These are phyloP conservation scores for Eublepharis macularius DNA, from an alignment of 2,113 vertebrate genomes.

Conservation along the genomic window DNA sequence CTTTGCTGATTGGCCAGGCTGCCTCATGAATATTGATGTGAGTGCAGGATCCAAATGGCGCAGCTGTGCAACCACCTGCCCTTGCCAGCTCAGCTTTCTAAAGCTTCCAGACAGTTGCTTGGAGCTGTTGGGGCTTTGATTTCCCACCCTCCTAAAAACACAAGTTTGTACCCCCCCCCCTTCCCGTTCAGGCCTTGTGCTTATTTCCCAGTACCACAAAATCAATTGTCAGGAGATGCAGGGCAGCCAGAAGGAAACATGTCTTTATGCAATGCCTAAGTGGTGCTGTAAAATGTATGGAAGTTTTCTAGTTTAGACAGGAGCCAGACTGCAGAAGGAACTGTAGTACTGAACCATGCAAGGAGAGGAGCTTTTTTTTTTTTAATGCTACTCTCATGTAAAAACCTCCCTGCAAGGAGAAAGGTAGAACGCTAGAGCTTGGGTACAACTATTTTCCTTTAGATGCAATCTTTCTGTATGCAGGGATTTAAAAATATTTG, in stretches of 20 bases:
- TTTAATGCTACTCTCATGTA: neutral
- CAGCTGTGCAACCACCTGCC: constrained; percentile 80
- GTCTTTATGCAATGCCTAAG: neutral
- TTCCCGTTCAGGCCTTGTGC: neutral
- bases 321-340: neutral
- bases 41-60: constrained; percentile 70
- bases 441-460: neutral
- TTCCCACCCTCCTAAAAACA: constrained; percentile 11
- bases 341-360: neutral
- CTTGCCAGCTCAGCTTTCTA: constrained; percentile 60
- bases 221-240: neutral
- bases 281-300: neutral
- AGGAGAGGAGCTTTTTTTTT: neutral
- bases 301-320: neutral
- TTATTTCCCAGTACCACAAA: neutral
- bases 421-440: neutral
- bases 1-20: constrained; percentile 70
- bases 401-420: neutral
- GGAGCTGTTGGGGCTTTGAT: constrained; percentile 46
- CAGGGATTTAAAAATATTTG: neutral
- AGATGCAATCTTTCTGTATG: neutral
- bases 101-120: constrained; percentile 69
- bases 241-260: neutral
- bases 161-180: neutral
- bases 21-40: constrained; percentile 72